Conservation (phyloP, 2,888 invertebrate species). For the Carpatolechia fugitivella region DNA sequence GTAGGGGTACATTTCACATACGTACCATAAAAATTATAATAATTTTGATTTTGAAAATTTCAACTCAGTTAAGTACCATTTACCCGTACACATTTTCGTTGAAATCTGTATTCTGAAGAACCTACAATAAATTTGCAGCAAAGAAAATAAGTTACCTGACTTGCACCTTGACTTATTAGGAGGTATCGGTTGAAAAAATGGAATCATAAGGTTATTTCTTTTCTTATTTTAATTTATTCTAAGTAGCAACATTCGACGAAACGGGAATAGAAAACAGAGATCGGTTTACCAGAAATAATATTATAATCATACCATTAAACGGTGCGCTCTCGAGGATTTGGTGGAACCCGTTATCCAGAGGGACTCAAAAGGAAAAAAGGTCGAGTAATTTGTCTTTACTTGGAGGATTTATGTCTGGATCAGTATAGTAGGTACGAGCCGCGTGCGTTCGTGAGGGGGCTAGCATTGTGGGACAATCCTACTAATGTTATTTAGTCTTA, state of each 20-base stretch:
- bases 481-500: background rate
- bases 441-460: conserved; percentile 26
- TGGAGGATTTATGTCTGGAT: conserved; percentile 65
- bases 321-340: conserved; percentile 54
- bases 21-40: too few species aligned
- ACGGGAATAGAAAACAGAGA: background rate
- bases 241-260: background rate
- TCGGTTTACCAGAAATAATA: conserved; percentile 38
- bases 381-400: conserved; percentile 72
- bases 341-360: conserved; percentile 55
- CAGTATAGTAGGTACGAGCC: conserved; percentile 23
- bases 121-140: too few species aligned
- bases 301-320: conserved; percentile 67
- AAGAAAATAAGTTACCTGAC: too few species aligned
- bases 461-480: background rate
- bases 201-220: too few species aligned
- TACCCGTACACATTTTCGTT: too few species aligned
- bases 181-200: too few species aligned
- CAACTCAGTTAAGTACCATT: too few species aligned
- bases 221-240: too few species aligned
- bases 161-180: too few species aligned
- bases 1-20: too few species aligned
- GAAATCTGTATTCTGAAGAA: too few species aligned
- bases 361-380: conserved; percentile 62
- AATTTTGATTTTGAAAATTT: too few species aligned